Base-by-base conservation (phyloP, 1,140 invertebrate species). In the Ceratina calcarata region DNA sequence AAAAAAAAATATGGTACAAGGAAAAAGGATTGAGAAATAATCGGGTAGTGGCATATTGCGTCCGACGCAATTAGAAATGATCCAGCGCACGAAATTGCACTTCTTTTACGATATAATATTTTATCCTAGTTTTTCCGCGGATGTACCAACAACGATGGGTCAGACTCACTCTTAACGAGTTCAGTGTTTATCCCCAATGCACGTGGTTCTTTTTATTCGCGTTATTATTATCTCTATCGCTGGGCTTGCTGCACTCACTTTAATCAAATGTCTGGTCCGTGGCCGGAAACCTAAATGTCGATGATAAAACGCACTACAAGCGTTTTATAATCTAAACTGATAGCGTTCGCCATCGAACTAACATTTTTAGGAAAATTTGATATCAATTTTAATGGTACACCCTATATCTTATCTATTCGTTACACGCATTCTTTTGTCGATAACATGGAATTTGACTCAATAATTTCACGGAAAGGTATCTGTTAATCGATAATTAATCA, bases 191-290 rank as follows among this genome's bases (percentile, higher is more conserved):
- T 51, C 18, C 78, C 16, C 78, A 62, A 60, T 37, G 53, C 15
- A 55, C 61, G 3, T 60, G n/a, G 49, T 78, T 69, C 53, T 45
- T 45, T 27, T 55, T 64, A 80, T 85, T 86, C 65, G 62, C 61
- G 69, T 77, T 70, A 81, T 51, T 58, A 22, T 83, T 13, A 15
- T 66, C 79, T 70, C 75, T 70, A 58, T 75, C 70, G 80, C 69
- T 53, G 66, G 53, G 37, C 37, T 0, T 3, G 7, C 24, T 79
- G 83, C 80, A 76, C 72, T 82, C 74, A 78, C 75, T 85, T 85
- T 85, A 85, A 85, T 86, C 84, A 86, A 73, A 85, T 71, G 64
- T 51, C 73, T 73, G 62, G 61, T 49, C 60, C 49, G 12, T 55
- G 45, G 15, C 27, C 7, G 32, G 10, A 13, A 24, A 15, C 60